Evolutionary conservation across 2,113 vertebrate species (phyloP), one percentile per base, ranked within the genome.

Genomic region (Periophthalmodon schlosseri): DNA sequence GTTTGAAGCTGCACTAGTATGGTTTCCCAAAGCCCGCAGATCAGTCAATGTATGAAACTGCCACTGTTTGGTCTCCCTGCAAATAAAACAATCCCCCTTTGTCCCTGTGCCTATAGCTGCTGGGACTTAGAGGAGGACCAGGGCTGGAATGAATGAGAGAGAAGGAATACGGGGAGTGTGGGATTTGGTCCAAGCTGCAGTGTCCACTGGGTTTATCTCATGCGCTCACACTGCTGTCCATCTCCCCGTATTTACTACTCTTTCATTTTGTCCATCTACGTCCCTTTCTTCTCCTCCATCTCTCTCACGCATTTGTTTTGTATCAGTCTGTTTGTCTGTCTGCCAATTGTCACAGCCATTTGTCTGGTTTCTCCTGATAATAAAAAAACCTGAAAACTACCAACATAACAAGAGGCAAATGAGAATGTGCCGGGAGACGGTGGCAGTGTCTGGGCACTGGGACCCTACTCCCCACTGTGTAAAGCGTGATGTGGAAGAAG

Each of bases 141-240:
- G 33, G 47, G 56, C 16, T 6, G 69, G 52, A 2, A 46, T 36
- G 28, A 57, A 28, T 21, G 12, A 28, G 34, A 3, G 2, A 28
- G 12, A 1, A 21, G 49, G 24, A n/a, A 12, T 36, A 49, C 46
- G 14, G 2, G 11, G 68, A 70, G 52, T 33, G 67, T 63, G 33
- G 18, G 58, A 33, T 69, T 54, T 16, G 9, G 13, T 83, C 82
- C 79, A 82, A 82, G 72, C 24, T 50, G 52, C 76, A 58, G 14
- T 18, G 47, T 81, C 86, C 78, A 73, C 66, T 52, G 77, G 70
- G 74, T 75, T 80, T 85, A 87, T 87, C 86, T 79, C 75, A 13
- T 46, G 73, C 74, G 65, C 74, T 69, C 74, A 74, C 16, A 76
- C 78, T 67, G 33, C 49, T 60, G 47, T 81, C 75, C 39, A 39